phyloP scores from a whole-genome alignment of 2,888 invertebrate species.

The Prosopocoilus inquinatus region DNA sequence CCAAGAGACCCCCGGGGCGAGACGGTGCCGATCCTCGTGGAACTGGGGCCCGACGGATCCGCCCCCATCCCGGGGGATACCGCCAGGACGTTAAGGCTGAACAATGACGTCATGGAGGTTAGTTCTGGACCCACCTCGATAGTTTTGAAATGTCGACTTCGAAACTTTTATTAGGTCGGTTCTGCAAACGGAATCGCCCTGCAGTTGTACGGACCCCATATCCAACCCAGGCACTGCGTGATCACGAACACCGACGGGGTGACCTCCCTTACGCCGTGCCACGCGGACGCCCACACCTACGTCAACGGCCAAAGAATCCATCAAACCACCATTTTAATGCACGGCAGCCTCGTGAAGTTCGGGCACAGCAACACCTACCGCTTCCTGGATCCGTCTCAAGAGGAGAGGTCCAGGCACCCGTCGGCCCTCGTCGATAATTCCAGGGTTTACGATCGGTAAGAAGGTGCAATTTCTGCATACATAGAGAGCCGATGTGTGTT shows the following conservation, averaged over 20 bases:
- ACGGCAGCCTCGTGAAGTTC: constrained; percentile 82
- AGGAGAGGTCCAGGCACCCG: constrained; percentile 74
- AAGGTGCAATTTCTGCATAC: too few relatives aligned
- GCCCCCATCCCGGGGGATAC: constrained; percentile 61
- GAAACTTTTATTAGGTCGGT: constrained; percentile 59
- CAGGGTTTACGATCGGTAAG: constrained; percentile 70
- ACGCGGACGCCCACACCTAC: constrained; percentile 90
- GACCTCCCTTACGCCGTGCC: constrained; percentile 90
- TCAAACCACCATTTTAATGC: constrained; percentile 88
- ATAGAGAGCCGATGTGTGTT: too few relatives aligned
- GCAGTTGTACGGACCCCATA: constrained; percentile 84
- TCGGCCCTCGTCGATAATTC: constrained; percentile 44
- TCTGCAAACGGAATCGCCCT: constrained; percentile 76
- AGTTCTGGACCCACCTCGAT: constrained; percentile 10
- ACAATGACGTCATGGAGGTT: constrained; percentile 67
- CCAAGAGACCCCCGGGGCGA: constrained; percentile 60
- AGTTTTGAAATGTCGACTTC: background rate
- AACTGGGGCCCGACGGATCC: constrained; percentile 78
- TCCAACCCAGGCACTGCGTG: constrained; percentile 93
- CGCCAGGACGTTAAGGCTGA: constrained; percentile 61
- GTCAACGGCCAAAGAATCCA: constrained; percentile 90
- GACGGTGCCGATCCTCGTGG: constrained; percentile 69
- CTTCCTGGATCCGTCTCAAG: constrained; percentile 80
- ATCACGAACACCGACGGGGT: constrained; percentile 88
- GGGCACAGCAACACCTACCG: constrained; percentile 84